phyloP scores from a whole-genome alignment of 2,888 invertebrate species.

The Arenicola marina region DNA sequence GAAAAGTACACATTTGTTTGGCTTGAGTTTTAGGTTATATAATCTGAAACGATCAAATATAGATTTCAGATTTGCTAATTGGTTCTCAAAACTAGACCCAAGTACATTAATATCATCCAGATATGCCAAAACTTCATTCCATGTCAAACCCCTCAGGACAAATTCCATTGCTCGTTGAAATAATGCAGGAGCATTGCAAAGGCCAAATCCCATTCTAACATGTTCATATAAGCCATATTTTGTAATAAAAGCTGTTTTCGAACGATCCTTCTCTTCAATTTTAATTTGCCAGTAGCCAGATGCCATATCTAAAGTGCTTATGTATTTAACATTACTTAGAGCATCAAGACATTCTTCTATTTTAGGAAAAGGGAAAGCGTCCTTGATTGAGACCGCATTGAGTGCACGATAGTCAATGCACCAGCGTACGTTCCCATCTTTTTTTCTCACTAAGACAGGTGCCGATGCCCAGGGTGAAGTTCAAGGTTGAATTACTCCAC shows the following conservation, averaged over 20 bases:
- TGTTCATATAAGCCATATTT: background rate
- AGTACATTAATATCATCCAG: conserved; percentile 10
- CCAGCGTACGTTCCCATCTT: background rate
- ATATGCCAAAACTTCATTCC: background rate
- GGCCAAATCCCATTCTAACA: conserved; percentile 2
- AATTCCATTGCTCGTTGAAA: conserved; percentile 7
- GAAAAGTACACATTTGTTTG: conserved; percentile 28
- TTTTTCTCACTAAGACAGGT: conserved; percentile 2
- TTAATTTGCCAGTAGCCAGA: background rate
- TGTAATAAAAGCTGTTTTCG: conserved; percentile 1
- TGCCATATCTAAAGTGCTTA: background rate
- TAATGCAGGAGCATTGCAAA: conserved; percentile 5
- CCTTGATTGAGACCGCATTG: background rate
- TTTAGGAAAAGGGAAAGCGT: conserved; percentile 1
- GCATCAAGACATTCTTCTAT: background rate
- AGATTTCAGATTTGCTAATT: conserved; percentile 19
- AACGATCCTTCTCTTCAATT: background rate
- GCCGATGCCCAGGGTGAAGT: conserved; percentile 1
- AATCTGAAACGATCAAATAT: conserved; percentile 26
- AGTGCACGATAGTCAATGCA: background rate
- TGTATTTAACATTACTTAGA: background rate
- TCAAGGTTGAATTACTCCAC: background rate
- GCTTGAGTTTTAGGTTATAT: background rate
- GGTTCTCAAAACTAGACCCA: conserved; percentile 15
- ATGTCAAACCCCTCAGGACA: conserved; percentile 1